Evolutionary conservation across 2,113 vertebrate genomes (phyloP).

Genomic region (Tichodroma muraria): DNA sequence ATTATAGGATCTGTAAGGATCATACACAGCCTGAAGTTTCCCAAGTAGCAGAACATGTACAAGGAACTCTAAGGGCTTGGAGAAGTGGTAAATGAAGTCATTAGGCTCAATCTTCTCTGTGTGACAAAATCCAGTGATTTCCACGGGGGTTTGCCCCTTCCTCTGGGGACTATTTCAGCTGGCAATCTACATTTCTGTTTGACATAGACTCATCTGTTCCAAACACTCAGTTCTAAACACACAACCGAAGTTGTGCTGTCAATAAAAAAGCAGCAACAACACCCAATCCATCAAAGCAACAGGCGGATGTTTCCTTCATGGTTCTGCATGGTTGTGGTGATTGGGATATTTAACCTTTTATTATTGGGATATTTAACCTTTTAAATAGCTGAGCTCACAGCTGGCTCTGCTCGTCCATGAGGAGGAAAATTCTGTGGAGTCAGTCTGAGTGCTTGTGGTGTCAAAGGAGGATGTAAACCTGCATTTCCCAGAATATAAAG

Average conservation of each 20-base stretch:
- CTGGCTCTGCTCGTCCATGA: neutral
- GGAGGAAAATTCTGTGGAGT: neutral
- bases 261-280: neutral
- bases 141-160: neutral
- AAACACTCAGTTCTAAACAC: neutral
- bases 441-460: neutral
- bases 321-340: neutral
- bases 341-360: too few species aligned
- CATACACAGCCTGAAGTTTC: neutral
- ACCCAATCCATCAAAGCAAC: accelerated
- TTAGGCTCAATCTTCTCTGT: neutral
- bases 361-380: neutral
- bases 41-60: neutral
- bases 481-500: neutral
- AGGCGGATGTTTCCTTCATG: neutral
- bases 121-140: neutral
- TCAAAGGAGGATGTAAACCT: neutral
- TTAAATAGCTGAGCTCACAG: neutral
- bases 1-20: neutral
- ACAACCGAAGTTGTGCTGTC: accelerated
- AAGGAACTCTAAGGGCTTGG: neutral
- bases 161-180: neutral
- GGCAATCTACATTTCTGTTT: neutral
- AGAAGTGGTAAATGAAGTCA: neutral
- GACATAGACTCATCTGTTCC: neutral